Evolutionary conservation across 2,888 invertebrate genomes (phyloP), one percentile per base, ranked within the genome.

Genomic region (Meiosimyza decipiens): DNA sequence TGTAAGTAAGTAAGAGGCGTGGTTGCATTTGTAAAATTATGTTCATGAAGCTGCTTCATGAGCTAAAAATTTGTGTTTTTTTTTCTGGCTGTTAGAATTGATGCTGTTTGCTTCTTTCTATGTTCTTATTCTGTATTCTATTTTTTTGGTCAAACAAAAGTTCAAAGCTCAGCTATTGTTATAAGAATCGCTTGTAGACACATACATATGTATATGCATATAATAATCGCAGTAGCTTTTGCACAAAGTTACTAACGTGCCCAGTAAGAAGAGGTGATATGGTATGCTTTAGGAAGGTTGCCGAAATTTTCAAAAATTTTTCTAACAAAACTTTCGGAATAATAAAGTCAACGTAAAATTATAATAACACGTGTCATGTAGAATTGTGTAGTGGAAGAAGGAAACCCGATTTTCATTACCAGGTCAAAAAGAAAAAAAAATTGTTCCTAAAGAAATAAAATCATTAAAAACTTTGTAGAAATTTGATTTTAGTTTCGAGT

Each of bases 31-130:
- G 12, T 4, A 49, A 69, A 69, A 50, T 50, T 59, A 50, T 60
- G 50, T 69, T 60, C 59, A 50, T 66, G 22, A 47, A 69, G 59
- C 33, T 69, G 40, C 9, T 40, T 40, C 50, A 50, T 59, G 50
- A 69, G 47, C 68, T 40, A 69, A 55, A 69, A 59, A 59, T 59
- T 40, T 57, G 13, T 33, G 13, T 28, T 49, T n/a, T 33, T 65
- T 9, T 51, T 18, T 52, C 7, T 40, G 6, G 40, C 9, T 7
- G 40, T 22, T n/a, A 50, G 50, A 51, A 22, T 59, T 40, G 60
- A 55, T 59, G 50, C 59, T 69, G 16, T 57, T 28, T 33, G 28
- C 28, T 49, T n/a, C 28, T 65, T 9, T 22, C 13, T 28, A 57
- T 15, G 13, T 57, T 57, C 28, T 55, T 55, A 40, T 40, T 40